Base-by-base conservation (phyloP, 2,113 vertebrate species). In the Lagenorhynchus albirostris region DNA sequence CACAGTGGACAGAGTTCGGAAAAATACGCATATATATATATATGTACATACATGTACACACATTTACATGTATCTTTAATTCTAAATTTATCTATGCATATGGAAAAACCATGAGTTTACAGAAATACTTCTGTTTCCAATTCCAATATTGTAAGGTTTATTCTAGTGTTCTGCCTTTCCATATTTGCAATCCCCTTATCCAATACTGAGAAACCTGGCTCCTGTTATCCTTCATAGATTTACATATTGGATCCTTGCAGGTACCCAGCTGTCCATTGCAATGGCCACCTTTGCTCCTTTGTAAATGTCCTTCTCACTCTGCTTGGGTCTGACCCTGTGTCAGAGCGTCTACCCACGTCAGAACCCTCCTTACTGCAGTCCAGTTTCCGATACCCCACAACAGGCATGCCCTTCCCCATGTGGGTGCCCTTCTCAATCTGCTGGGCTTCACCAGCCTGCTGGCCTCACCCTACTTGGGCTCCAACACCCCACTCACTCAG, bases 181-280 rank as follows among this genome's bases (percentile, higher is more conserved):
- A 29, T 58, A 68, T 62, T 77, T 38, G 70, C 31, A 76, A 60
- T 2, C 38, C 13, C 47, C 18, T 36, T 47, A 47, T 38, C 36
- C 62, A 87, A 11, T 11, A 11, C 36, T n/a, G 33, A 70, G 65
- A 88, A 95, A 25, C 1, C 23, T 68, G 26, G 67, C 5, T 50
- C 41, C 67, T 58, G 26, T 74, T 36, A 3, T 67, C 58, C 36
- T 81, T 65, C 23, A 55, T 1, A 26, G 55, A 25, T 12, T 26
- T 76, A 55, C 5, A 1, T 53, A 47, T 31, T 68, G 80, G 55
- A 81, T 29, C 12, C 6, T 58, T 29, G 6, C 36, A 74, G 7
- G 6, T 80, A 23, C 11, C 65, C 65, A 44, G 0, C 0, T 17
- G n/a, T 67, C 53, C 47, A 1, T 8, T 0, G 3, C 10, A 26